Evolutionary conservation across 2,797 vertebrate genomes (phyloP).

Genomic region (Mormyrus hasselquistii): DNA sequence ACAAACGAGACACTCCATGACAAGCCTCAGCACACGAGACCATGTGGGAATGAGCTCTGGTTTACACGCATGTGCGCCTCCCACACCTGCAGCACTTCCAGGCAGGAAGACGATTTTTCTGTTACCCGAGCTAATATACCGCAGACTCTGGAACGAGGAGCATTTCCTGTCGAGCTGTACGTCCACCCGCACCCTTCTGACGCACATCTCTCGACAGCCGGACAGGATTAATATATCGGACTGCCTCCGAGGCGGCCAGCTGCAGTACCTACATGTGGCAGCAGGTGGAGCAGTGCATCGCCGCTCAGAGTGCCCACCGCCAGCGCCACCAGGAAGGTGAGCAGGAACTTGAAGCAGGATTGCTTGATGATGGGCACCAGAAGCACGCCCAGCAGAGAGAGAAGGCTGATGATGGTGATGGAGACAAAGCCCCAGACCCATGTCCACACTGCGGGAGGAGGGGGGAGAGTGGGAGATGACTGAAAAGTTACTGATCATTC

Average conservation of each 20-base stretch:
- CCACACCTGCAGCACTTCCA: neutral
- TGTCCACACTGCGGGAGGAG: slow-evolving; percentile 48
- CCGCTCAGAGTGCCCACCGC: slow-evolving; percentile 96
- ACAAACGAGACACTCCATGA: neutral
- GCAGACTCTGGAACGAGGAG: neutral
- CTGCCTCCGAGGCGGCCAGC: neutral
- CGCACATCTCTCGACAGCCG: neutral
- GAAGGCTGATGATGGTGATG: slow-evolving; percentile 95
- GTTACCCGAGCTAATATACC: neutral
- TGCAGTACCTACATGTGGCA: slow-evolving; percentile 81
- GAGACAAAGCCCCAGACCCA: slow-evolving; percentile 94
- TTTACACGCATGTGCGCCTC: neutral
- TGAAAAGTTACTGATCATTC: neutral
- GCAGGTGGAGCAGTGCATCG: slow-evolving; percentile 90
- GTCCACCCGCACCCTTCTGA: neutral
- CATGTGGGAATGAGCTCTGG: neutral
- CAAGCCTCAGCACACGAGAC: neutral
- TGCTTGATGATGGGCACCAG: slow-evolving; percentile 95
- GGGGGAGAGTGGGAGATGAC: neutral
- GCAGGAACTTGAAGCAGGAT: slow-evolving; percentile 96
- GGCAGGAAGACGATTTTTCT: neutral
- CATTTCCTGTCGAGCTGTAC: neutral
- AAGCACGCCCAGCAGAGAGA: slow-evolving; percentile 90
- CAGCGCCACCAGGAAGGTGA: slow-evolving; percentile 94
- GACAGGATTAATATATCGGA: neutral